A percentile compares a stretch with the other conserved stretches of the same genome.
Evolutionary conservation across 2,797 vertebrate genomes (phyloP).

Genomic region (Pseudopleuronectes americanus): DNA sequence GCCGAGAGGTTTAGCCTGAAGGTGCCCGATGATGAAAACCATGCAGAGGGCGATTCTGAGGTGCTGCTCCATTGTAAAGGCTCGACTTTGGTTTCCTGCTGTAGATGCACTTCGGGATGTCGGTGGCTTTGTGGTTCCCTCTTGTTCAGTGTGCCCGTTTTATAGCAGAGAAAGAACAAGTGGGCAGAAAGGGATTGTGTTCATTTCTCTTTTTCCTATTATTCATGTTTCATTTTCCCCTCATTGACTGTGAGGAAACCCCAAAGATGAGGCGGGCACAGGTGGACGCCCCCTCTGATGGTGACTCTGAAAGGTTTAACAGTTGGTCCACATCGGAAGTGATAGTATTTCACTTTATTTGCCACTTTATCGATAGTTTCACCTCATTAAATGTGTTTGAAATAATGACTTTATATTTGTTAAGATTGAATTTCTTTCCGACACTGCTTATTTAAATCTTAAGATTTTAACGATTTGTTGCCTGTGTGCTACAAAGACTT

Average conservation of each 20-base stretch:
- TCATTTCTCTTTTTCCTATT: constrained; percentile 52
- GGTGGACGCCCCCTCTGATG: neutral
- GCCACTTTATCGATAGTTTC: too few relatives aligned
- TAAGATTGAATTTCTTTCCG: too few relatives aligned
- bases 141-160: constrained; percentile 9
- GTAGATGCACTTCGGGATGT: constrained; percentile 1
- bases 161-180: constrained; percentile 38
- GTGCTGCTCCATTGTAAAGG: constrained; percentile 38
- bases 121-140: constrained; percentile 16
- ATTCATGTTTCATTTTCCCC: constrained; percentile 49
- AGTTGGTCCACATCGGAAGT: neutral
- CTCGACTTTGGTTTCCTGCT: constrained; percentile 1
- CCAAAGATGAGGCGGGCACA: constrained; percentile 32
- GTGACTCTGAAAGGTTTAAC: neutral
- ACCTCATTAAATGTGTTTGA: too few relatives aligned
- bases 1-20: neutral
- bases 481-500: too few relatives aligned
- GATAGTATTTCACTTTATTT: neutral
- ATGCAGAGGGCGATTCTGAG: constrained; percentile 43
- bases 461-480: too few relatives aligned
- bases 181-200: constrained; percentile 33
- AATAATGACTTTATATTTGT: too few relatives aligned
- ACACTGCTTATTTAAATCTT: too few relatives aligned
- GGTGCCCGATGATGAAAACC: neutral
- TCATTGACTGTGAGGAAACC: constrained; percentile 48